Percentiles rank a stretch among this genome's conserved stretches.
Evolutionary conservation across 2,888 invertebrate genomes (phyloP).

Genomic region (Oegoconia quadripuncta): DNA sequence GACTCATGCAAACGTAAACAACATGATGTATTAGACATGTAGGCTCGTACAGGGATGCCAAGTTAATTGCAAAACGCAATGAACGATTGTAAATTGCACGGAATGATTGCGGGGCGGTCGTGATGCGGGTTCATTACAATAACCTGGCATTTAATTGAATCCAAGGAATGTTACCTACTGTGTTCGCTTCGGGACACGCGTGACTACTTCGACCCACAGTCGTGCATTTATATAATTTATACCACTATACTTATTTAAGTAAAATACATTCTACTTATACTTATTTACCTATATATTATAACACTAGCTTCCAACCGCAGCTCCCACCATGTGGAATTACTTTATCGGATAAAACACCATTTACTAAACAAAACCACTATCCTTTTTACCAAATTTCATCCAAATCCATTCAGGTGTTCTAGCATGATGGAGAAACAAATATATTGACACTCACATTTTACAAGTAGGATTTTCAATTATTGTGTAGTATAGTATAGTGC

Average conservation of each 20-base stretch:
- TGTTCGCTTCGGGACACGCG: conserved; percentile 31
- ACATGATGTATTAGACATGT: conserved; percentile 21
- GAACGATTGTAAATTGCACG: conserved; percentile 65
- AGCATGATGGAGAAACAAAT: no score
- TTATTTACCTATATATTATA: no score
- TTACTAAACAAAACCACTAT: no score
- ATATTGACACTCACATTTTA: no score
- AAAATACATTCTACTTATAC: no score
- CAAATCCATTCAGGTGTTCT: no score
- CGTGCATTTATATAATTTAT: conserved; percentile 3
- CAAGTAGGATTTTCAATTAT: no score
- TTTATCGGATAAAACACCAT: no score
- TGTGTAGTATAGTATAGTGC: no score
- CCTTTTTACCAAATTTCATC: no score
- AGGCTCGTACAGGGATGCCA: conserved; percentile 34
- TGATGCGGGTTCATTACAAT: conserved; percentile 68
- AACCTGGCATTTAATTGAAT: conserved; percentile 67
- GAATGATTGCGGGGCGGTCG: conserved; percentile 54
- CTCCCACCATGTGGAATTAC: no score
- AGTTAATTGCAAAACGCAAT: conserved; percentile 65
- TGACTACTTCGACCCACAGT: conserved; percentile 21
- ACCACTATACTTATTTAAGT: background rate
- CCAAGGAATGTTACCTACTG: conserved; percentile 44
- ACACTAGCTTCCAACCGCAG: no score
- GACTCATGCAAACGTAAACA: conserved; percentile 14